Evolutionary conservation across 2,113 vertebrate genomes (phyloP), one percentile per base, ranked within the genome.

Genomic region (Petaurus breviceps): DNA sequence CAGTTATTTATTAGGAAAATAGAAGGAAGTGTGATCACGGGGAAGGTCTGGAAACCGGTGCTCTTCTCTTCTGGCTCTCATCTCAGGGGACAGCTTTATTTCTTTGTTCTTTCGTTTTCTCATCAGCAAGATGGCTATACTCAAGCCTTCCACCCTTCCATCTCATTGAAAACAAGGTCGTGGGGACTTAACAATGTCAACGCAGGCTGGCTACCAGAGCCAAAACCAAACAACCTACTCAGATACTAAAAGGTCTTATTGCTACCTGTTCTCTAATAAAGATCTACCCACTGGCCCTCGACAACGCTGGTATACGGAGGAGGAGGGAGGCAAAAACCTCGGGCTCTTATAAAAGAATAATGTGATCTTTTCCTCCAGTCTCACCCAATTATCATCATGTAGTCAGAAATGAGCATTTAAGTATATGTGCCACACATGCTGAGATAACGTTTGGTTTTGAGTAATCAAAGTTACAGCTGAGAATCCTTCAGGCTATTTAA

Each of bases 401-500:
- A 84, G 51, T 26, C 31, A 84, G 93, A 54, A 91, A 51, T 89
- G 1, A 47, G 6, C 23, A n/a, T 52, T 94, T 91, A 90, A 89
- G 91, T 26, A 37, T 51, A 55, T 23, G n/a, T 84, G n/a, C 68
- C 68, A 84, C 16, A 23, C 68, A 10, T 16, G 23, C 53, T 93
- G 0, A 55, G 91, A 91, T 57, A 92, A 84, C 8, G 68, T 49
- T 43, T 84, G 89, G 49, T 90, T 93, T 91, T 49, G 68, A 53
- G 49, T 91, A 68, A 92, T 52, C 53, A 28, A n/a, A 55, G 28
- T 95, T 68, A 53, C 16, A 68, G 84, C 28, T 90, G 25, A 31
- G 51, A n/a, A 77, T 94, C 19, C 91, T 93, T 93, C 95, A 91
- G 31, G 31, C 84, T 84, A 47, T 94, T 96, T 95, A 68, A 90